Evolutionary conservation across 1,140 invertebrate species (phyloP).

Genomic region (Streblospio benedicti): DNA sequence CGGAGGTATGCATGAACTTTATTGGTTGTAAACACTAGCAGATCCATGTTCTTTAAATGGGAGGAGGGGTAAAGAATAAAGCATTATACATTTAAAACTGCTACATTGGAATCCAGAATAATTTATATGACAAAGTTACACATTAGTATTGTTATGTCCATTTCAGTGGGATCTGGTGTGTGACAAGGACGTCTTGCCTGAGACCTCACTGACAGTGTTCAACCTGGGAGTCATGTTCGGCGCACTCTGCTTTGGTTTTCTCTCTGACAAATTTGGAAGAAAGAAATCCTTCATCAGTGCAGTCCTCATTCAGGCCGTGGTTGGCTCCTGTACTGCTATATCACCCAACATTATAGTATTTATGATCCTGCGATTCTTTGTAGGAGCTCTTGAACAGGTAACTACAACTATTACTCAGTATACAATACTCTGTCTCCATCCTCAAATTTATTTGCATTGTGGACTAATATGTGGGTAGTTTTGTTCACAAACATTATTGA

Average conservation of each 20-base stretch:
- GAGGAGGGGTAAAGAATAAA: too few species aligned
- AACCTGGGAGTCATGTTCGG: conserved; percentile 72
- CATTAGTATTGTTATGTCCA: too few species aligned
- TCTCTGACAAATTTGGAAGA: conserved; percentile 60
- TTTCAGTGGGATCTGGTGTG: conserved; percentile 65
- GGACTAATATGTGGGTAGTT: too few species aligned
- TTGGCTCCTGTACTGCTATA: conserved; percentile 4
- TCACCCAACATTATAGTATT: conserved; percentile 9
- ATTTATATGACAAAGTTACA: too few species aligned
- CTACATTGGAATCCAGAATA: too few species aligned
- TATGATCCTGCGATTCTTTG: conserved; percentile 6
- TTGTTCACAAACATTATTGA: too few species aligned
- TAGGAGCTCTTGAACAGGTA: conserved; percentile 15
- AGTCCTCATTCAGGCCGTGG: conserved; percentile 3
- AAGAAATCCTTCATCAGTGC: conserved; percentile 10
- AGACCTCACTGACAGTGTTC: conserved; percentile 63
- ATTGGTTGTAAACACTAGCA: too few species aligned
- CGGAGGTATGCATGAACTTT: too few species aligned
- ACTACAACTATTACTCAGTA: neutral
- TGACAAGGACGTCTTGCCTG: conserved; percentile 56
- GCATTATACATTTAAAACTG: too few species aligned
- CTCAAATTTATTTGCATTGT: too few species aligned
- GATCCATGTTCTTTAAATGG: too few species aligned
- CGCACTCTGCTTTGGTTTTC: conserved; percentile 64
- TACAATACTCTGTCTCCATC: too few species aligned